Evolutionary conservation across 2,888 invertebrate genomes (phyloP).

Genomic region (Vanessa cardui): DNA sequence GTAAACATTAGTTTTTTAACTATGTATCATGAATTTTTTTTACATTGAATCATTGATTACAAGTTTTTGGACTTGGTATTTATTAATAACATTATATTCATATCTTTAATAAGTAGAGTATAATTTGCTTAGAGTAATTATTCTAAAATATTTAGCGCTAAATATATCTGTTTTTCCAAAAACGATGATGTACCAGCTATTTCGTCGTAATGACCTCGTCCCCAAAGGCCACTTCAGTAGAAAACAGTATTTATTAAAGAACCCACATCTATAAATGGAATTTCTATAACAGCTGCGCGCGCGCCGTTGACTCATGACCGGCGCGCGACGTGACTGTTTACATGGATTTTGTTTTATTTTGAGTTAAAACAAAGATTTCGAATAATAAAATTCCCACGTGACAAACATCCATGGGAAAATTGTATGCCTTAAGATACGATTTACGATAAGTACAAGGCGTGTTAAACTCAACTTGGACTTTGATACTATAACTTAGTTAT

Average conservation of each 20-base stretch:
- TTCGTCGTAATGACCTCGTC: constrained; percentile 36
- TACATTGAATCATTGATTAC: too few relatives aligned
- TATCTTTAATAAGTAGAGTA: too few relatives aligned
- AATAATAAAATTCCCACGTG: constrained; percentile 12
- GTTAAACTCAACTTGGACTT: too few relatives aligned
- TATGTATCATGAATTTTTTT: too few relatives aligned
- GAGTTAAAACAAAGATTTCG: constrained; percentile 23
- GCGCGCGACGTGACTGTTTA: constrained; percentile 49
- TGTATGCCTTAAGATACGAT: too few relatives aligned
- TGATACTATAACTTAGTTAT: too few relatives aligned
- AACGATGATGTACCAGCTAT: constrained; percentile 26
- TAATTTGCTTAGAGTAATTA: too few relatives aligned
- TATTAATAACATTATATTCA: too few relatives aligned
- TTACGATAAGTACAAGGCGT: too few relatives aligned
- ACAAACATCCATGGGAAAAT: not conserved
- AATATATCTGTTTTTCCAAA: not conserved
- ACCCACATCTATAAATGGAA: constrained; percentile 59
- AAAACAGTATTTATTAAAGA: constrained; percentile 38
- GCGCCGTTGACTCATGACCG: constrained; percentile 58
- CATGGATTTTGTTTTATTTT: constrained; percentile 34
- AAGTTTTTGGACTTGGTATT: too few relatives aligned
- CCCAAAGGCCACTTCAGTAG: constrained; percentile 37
- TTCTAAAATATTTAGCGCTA: not conserved
- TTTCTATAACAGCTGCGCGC: constrained; percentile 56
- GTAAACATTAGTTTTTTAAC: too few relatives aligned